phyloP scores from a whole-genome alignment of 1,140 invertebrate genomes.

The Idris sp. region DNA sequence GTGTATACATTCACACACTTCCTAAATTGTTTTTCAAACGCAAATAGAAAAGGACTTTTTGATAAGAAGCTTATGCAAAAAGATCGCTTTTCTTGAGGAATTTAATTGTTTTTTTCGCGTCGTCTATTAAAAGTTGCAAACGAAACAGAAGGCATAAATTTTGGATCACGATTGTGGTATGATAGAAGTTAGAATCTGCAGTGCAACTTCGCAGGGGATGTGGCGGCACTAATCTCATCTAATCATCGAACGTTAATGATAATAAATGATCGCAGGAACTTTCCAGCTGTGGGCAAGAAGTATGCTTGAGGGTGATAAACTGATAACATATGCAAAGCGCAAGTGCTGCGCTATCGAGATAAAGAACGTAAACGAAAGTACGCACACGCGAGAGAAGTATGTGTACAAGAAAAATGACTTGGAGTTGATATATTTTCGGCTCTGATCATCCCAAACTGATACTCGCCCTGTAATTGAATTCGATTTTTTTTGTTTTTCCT shows the following conservation, averaged over 20 bases:
- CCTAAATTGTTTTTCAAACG: conserved; percentile 22
- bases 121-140: conserved; percentile 23
- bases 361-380: conserved; percentile 47
- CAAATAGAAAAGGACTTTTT: conserved; percentile 21
- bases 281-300: conserved; percentile 56
- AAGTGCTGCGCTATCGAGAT: conserved; percentile 48
- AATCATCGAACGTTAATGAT: conserved; percentile 66
- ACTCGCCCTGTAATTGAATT: conserved; percentile 36
- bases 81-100: conserved; percentile 6
- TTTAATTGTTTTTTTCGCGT: conserved; percentile 2
- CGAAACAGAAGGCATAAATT: conserved; percentile 54
- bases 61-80: conserved; percentile 15
- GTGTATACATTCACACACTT: conserved; percentile 29
- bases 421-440: conserved; percentile 33
- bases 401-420: conserved; percentile 41
- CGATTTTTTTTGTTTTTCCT: conserved; percentile 10
- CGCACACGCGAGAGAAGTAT: conserved; percentile 44
- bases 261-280: conserved; percentile 60
- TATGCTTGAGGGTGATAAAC: conserved; percentile 58
- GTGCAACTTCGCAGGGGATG: conserved; percentile 43
- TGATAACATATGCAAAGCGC: conserved; percentile 60
- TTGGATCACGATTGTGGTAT: conserved; percentile 50
- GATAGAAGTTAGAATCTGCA: conserved; percentile 50
- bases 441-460: conserved; percentile 15
- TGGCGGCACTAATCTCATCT: conserved; percentile 59